Base-by-base conservation (phyloP, 2,888 invertebrate species). In the Pollenia amentaria region DNA sequence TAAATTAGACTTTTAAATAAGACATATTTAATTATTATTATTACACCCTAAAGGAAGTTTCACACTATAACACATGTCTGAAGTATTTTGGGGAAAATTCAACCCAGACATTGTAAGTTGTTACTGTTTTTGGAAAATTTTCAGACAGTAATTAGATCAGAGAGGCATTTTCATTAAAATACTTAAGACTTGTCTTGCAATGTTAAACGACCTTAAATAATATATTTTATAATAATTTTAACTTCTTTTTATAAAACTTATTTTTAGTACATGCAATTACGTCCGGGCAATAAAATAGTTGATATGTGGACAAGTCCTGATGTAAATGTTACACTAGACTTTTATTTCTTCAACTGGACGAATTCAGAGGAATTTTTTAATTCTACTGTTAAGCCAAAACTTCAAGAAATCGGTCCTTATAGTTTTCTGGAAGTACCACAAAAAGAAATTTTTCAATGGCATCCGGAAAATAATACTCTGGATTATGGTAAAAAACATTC, bases 331-430 rank as follows among this genome's bases (percentile, higher is more conserved):
- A 93, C 92, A 88, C 92, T 96, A 70, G 95, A 96, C 89, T 93
- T 97, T 64, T 96, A 95, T 90, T 94, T 96, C 88, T 97, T 95
- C 92, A 97, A 97, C 92, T 97, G 97, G 97, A 97, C 97, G 6
- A 97, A 97, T 91, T 94, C 96, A 0, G 94, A 95, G 8, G 94
- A 95, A 57, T 94, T 95, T 57, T 94, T 94, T 0, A 94, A 94
- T 88, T 93, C 92, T 1, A 89, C 90, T 4, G 88, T 90, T 0
- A 95, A 95, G 88, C 95, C 95, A 0, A 93, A 91, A 64, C 93
- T 95, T 38, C 90, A 93, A 84, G 91, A 95, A 90, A 87, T 94
- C 1, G 96, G 96, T 6, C 96, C 96, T 0, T 96, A 95, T 90
- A 93, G 94, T 1, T 96, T 94, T 91, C 95, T 94, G 0, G 97